A percentile compares a stretch with the other conserved stretches of the same genome.
Conservation (phyloP, 2,113 vertebrate genomes). For the Platysteira castanea region DNA sequence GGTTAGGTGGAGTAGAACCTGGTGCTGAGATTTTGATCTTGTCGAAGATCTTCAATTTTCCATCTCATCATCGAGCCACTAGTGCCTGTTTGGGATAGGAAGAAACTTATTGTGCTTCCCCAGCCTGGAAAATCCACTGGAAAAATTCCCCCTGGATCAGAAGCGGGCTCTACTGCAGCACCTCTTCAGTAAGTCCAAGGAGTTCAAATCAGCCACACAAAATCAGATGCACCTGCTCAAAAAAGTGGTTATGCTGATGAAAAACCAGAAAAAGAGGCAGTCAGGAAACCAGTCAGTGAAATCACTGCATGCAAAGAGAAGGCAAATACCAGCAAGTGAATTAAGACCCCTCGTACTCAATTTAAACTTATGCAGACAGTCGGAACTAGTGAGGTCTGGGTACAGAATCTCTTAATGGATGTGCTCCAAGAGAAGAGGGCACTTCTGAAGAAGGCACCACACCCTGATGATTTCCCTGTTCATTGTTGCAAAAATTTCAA, state of each 20-base stretch:
- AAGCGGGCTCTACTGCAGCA: neutral
- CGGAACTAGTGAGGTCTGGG: neutral
- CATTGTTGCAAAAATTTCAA: neutral
- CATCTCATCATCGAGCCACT: neutral
- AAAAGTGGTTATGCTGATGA: accelerated
- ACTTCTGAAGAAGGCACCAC: accelerated
- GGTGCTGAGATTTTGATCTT: neutral
- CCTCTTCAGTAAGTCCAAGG: neutral
- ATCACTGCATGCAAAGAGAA: neutral
- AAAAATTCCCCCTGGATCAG: neutral
- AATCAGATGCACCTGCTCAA: neutral
- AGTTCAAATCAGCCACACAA: neutral
- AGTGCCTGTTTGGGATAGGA: neutral
- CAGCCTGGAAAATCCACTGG: neutral
- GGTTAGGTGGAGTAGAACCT: neutral
- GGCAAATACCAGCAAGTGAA: neutral
- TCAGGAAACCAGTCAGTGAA: neutral
- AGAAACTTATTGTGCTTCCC: neutral
- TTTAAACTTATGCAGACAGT: neutral
- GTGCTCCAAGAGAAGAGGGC: accelerated
- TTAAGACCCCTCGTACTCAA: neutral
- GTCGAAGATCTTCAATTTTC: neutral
- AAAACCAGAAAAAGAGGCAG: neutral
- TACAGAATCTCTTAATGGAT: neutral
- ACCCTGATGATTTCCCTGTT: neutral